phyloP scores from a whole-genome alignment of 2,888 invertebrate genomes.

The Julus scanicus region DNA sequence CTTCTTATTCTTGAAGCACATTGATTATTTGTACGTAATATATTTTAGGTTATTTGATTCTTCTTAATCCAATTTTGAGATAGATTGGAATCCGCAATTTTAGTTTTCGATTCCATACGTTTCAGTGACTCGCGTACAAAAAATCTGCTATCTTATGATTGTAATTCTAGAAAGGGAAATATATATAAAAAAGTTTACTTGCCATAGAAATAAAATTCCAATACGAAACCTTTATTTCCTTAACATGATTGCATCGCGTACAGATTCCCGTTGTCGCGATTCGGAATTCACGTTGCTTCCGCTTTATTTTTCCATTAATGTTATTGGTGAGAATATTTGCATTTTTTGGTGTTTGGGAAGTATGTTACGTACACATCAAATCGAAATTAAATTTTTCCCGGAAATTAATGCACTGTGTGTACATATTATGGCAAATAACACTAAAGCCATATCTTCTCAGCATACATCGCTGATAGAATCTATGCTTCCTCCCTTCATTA shows the following conservation, averaged over 20 bases:
- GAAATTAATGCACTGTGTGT: not conserved
- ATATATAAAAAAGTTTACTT: not conserved
- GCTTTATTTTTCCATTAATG: not conserved
- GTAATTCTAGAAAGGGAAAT: not conserved
- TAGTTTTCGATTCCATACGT: not conserved
- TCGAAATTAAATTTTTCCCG: not conserved
- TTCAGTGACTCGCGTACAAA: not conserved
- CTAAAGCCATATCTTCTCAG: not conserved
- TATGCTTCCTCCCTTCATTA: no score
- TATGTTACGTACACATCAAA: not conserved
- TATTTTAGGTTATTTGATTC: no score
- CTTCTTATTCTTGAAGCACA: no score
- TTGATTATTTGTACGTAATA: no score
- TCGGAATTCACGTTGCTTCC: not conserved
- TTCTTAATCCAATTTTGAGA: not conserved
- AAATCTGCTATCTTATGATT: not conserved
- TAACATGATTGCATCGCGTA: slow-evolving; percentile 5
- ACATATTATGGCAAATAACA: not conserved
- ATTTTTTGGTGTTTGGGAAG: not conserved
- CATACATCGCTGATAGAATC: no score
- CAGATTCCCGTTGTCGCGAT: not conserved
- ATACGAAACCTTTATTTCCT: not conserved
- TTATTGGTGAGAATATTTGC: not conserved
- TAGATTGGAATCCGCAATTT: not conserved
- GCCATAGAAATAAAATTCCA: not conserved